A percentile compares a stretch with the other conserved stretches of the same genome.
phyloP scores from a whole-genome alignment of 2,888 invertebrate species.

The Molorchus minor region DNA sequence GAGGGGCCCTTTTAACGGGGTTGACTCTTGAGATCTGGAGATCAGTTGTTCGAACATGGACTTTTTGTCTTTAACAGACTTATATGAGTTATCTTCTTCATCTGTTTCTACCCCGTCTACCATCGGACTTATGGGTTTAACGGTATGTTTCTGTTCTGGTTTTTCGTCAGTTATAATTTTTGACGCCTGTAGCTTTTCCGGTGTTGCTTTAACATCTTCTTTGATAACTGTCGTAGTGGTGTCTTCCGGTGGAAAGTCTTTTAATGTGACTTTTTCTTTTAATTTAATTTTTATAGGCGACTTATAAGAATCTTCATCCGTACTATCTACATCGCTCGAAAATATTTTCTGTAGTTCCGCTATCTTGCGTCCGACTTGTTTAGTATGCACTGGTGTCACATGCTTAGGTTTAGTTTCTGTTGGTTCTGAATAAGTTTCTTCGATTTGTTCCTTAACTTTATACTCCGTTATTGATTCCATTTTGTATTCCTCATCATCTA shows the following conservation, averaged over 20 bases:
- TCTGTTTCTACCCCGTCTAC: slow-evolving; percentile 21
- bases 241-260: neutral
- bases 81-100: slow-evolving; percentile 46
- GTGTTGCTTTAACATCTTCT: slow-evolving; percentile 2
- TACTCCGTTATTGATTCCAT: slow-evolving; percentile 46
- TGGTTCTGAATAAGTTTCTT: slow-evolving; percentile 34
- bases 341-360: slow-evolving; percentile 64
- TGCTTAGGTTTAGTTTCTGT: slow-evolving; percentile 41
- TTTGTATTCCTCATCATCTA: slow-evolving; percentile 57
- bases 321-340: slow-evolving; percentile 50
- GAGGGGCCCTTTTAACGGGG: slow-evolving; percentile 51
- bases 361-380: slow-evolving; percentile 63
- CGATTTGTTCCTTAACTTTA: slow-evolving; percentile 39
- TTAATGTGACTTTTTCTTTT: slow-evolving; percentile 35
- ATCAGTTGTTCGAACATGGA: slow-evolving; percentile 59
- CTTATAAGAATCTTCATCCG: slow-evolving; percentile 38
- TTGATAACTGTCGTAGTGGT: neutral
- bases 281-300: slow-evolving; percentile 35
- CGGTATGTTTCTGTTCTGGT: slow-evolving; percentile 13
- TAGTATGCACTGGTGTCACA: slow-evolving; percentile 52
- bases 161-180: slow-evolving; percentile 17
- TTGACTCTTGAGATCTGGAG: slow-evolving; percentile 56
- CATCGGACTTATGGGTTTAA: neutral
- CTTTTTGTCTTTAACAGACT: slow-evolving; percentile 58
- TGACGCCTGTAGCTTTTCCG: slow-evolving; percentile 19